Percentiles rank a stretch among this genome's conserved stretches.
phyloP scores from a whole-genome alignment of 2,888 invertebrate genomes.

The Oscheius myriophilus region DNA sequence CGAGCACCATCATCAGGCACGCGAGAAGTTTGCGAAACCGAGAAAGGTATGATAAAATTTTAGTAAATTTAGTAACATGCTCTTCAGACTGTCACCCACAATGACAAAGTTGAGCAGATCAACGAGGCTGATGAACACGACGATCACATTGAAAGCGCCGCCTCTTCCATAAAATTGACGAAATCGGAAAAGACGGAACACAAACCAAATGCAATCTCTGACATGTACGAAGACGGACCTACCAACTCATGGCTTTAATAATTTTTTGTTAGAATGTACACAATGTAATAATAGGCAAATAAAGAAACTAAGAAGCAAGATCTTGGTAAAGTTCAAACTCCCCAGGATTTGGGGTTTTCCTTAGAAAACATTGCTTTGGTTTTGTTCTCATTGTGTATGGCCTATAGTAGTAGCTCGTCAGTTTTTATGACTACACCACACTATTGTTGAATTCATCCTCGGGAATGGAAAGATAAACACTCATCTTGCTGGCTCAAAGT shows the following conservation, averaged over 20 bases:
- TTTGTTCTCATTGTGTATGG: background rate
- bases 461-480: too few relatives aligned
- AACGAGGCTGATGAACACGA: slow-evolving; percentile 22
- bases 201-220: slow-evolving; percentile 21
- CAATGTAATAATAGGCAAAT: too few relatives aligned
- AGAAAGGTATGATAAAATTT: slow-evolving; percentile 12
- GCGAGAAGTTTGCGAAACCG: slow-evolving; percentile 19
- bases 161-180: slow-evolving; percentile 4
- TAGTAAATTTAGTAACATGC: background rate
- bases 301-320: too few relatives aligned
- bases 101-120: slow-evolving; percentile 21
- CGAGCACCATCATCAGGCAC: slow-evolving; percentile 46
- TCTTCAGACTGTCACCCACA: slow-evolving; percentile 28
- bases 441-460: too few relatives aligned
- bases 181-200: slow-evolving; percentile 6
- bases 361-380: background rate
- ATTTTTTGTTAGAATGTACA: background rate
- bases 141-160: slow-evolving; percentile 4
- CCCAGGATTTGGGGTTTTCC: too few relatives aligned
- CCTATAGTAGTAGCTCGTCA: background rate
- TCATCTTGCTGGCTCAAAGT: too few relatives aligned
- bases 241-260: slow-evolving; percentile 26
- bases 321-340: too few relatives aligned
- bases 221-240: slow-evolving; percentile 32
- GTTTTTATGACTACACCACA: too few relatives aligned